Base-by-base conservation (phyloP, 2,888 invertebrate species). In the Tillus elongatus region DNA sequence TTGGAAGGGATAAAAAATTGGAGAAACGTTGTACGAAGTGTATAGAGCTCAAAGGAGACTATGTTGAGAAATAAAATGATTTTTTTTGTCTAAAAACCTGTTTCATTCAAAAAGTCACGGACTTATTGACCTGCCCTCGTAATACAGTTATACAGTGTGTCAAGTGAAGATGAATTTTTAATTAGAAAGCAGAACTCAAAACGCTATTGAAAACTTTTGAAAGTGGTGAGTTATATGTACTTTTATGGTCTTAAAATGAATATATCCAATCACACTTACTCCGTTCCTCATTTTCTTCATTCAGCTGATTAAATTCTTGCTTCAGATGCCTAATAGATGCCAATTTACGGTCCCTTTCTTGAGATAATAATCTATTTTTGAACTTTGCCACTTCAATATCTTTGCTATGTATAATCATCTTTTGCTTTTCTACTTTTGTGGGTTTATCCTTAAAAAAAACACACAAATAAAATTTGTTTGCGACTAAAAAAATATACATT, bases 371-470 rank as follows among this genome's bases (percentile, higher is more conserved):
- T 43, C 77, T 74, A 2, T 78, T 73, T 52, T 79, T 75, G 58
- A 83, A 82, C 52, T 75, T 73, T 8, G 78, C 71, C 47, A 76
- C 66, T 67, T 87, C 86, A 41, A 84, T 67, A 54, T 78, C 75
- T 54, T 79, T 79, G n/a, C 73, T 74, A 19, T 80, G 65, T 49
- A 70, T 69, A 26, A 73, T 56, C 52, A 81, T 75, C 55, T 79
- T 76, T 34, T 75, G 70, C 53, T 74, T 70, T 63, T 79, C 78
- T 43, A 73, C 71, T 36, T 73, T 74, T 6, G 77, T 78, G 1
- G 77, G 74, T 62, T 74, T 77, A 44, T 70, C 62, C 74, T 74
- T 60, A 3, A 57, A 63, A 49, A n/a, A 30, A 42, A 37, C 43
- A 35, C 33, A 36, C 12, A 8, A 30, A 10, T 15, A 30, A 35